phyloP scores from a whole-genome alignment of 2,797 vertebrate species.

The Labeo calbasu region DNA sequence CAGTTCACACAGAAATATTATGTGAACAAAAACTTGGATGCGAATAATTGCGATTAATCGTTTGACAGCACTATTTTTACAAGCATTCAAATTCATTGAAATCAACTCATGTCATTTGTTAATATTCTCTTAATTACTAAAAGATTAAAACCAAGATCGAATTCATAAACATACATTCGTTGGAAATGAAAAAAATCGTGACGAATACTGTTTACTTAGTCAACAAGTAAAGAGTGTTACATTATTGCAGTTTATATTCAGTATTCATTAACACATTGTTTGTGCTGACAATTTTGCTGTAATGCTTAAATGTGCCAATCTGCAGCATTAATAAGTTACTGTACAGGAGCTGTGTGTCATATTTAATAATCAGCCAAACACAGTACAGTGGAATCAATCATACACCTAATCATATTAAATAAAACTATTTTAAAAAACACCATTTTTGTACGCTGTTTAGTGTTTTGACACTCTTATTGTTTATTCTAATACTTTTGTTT shows the following conservation, averaged over 20 bases:
- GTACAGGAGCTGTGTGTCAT: not conserved
- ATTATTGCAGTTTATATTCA: not conserved
- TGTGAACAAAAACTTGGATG: no score
- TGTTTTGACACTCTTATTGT: not conserved
- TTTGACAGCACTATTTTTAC: not conserved
- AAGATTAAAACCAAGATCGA: not conserved
- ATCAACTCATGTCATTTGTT: not conserved
- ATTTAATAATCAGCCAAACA: not conserved
- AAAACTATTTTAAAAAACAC: not conserved
- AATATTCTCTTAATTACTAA: no score
- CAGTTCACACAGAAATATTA: no score
- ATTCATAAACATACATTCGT: no score
- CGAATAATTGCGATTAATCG: no score
- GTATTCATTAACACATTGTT: not conserved
- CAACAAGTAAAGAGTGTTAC: not conserved
- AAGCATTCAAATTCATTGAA: not conserved
- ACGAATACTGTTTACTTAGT: not conserved
- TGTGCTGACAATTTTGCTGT: not conserved
- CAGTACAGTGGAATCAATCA: not conserved
- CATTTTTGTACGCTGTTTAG: not conserved
- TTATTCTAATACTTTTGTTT: not conserved
- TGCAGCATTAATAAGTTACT: slow-evolving; percentile 21
- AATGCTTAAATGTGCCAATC: not conserved
- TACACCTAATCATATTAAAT: not conserved
- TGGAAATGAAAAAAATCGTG: no score